phyloP scores from a whole-genome alignment of 2,797 vertebrate genomes.

The Hemibagrus guttatus region DNA sequence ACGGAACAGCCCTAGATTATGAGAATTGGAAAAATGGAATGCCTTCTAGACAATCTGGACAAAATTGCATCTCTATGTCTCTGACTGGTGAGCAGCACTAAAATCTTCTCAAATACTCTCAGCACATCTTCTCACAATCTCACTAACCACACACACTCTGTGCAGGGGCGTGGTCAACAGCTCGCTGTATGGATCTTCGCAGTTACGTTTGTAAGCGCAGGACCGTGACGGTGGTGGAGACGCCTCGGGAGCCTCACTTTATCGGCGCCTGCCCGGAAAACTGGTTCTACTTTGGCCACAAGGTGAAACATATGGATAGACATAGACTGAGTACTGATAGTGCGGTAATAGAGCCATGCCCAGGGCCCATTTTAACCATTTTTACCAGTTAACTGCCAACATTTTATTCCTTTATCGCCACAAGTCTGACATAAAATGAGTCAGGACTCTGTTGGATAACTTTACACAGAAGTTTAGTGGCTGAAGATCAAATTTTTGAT shows the following conservation, averaged over 20 bases:
- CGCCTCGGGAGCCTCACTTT: conserved; percentile 74
- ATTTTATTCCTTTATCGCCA: too few relatives aligned
- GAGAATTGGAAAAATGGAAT: conserved; percentile 81
- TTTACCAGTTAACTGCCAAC: too few relatives aligned
- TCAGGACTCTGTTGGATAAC: too few relatives aligned
- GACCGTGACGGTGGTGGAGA: conserved; percentile 78
- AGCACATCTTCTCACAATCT: neutral
- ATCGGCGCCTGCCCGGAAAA: conserved; percentile 86
- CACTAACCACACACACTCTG: neutral
- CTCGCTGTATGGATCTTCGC: conserved; percentile 76
- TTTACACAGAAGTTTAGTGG: too few relatives aligned
- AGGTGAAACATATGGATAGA: conserved; percentile 73
- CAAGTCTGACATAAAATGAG: too few relatives aligned
- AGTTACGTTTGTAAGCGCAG: conserved; percentile 86
- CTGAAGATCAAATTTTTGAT: too few relatives aligned
- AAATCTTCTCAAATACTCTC: neutral
- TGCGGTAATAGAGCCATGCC: neutral
- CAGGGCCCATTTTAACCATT: neutral
- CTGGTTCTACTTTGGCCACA: conserved; percentile 90
- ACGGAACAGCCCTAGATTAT: conserved; percentile 80
- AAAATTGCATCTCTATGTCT: conserved; percentile 84
- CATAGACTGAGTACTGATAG: neutral
- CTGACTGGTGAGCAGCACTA: conserved; percentile 75
- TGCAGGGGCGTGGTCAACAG: conserved; percentile 84
- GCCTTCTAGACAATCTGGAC: conserved; percentile 46